Evolutionary conservation across 23 tunicate genomes (phyloP), one percentile per base, ranked within the genome.

Genomic region (Halocynthia roretzi): DNA sequence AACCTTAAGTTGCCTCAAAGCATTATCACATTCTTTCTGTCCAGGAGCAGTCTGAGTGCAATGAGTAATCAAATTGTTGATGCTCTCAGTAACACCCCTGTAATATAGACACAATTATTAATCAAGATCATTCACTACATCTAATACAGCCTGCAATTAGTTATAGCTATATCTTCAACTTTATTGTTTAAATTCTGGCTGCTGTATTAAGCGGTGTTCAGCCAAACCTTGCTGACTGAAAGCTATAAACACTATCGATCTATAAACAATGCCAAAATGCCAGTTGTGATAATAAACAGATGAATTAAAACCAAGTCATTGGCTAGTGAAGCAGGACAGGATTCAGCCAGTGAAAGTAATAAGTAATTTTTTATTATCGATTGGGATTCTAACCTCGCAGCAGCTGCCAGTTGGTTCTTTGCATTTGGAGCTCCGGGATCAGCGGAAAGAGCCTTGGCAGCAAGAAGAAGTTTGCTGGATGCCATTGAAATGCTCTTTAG

Each of bases 21-120:
- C 99, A 62, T 92, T 84, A 52, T 96, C 99, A 62, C 99, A 96
- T 82, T 92, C 96, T 52, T 92, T 92, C 77, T 96, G 96, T 51
- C 99, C 99, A 65, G 99, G 99, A 8, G 99, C 99, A 51, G 99
- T 92, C 52, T 92, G 80, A 6, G 96, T 92, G 78, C 99, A 96
- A 50, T 96, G 96, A 7, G 96, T 82, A 70, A 96, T 89, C 80
- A 96, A 77, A 62, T 96, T 92, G 86, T 96, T 96, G 80, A 96
- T 96, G 61, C 97, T 92, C 17, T 96, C 99, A 60, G 99, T 96
- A 15, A 96, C 88, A 14, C 88, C 96, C 6, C 94, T 87, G 84
- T 5, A 23, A 75, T 31, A 31, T 31, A 31, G 1, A 31, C 44
- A 31, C 44, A 31, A 31, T 31, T 31, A 31, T 31, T 31, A 31